Evolutionary conservation across 2,888 invertebrate species (phyloP), one percentile per base, ranked within the genome.

Genomic region (Eueremaeus valkanovi): DNA sequence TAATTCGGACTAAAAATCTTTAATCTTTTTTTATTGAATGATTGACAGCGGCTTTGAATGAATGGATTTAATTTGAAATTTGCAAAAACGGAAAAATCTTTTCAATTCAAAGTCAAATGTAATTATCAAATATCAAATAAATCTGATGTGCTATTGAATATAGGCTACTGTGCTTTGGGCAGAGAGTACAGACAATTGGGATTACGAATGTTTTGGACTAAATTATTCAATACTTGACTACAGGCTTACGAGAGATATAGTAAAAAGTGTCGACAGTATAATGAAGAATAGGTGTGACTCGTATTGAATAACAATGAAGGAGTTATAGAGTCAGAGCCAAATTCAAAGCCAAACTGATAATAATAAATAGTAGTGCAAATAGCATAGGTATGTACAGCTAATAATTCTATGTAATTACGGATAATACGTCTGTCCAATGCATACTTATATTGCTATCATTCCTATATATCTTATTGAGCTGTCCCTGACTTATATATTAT

Each of bases 401-500:
- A n/a, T n/a, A 66, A 66, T 33, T 66, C 31, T 36, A 33, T 66
- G 21, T 66, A 66, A 66, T 66, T 66, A 66, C 1, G 16, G 8
- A n/a, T 36, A 21, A 36, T 16, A 31, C 3, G 36, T 33, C 21
- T 31, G 36, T 66, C 36, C 33, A 66, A 21, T 33, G 11, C 33
- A 36, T 66, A 31, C 24, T 21, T 24, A 21, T 42, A 21, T 18
- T 11, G 58, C 58, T 66, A 66, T 66, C 63, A 21, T 1, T 21
- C 21, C 6, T 27, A 13, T 31, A 36, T 21, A 66, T 66, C 36
- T 66, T 31, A 36, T 40, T 36, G 36, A 21, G n/a, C 21, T 66
- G 63, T 66, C 63, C 63, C 33, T 66, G 63, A 66, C 63, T 66
- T 66, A 66, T 13, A 66, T 66, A 21, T 66, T 36, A 66, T 66